phyloP scores from a whole-genome alignment of 2,797 vertebrate species.

The Acanthurus tractus region DNA sequence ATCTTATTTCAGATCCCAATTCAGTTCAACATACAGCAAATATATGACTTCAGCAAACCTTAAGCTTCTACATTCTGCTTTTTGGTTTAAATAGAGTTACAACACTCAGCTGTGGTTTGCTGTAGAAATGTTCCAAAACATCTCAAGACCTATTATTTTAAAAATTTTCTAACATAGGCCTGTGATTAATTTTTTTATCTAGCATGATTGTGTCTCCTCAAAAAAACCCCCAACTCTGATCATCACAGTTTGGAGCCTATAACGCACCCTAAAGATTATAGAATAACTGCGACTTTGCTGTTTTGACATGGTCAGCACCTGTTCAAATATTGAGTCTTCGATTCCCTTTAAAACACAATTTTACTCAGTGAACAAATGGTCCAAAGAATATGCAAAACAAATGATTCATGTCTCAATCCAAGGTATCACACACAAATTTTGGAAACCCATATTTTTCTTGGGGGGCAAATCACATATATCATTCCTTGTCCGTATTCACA shows the following conservation, averaged over 20 bases:
- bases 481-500: background rate
- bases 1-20: constrained; percentile 7
- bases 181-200: background rate
- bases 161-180: constrained; percentile 1
- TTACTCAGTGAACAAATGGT: background rate
- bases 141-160: background rate
- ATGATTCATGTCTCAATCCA: background rate
- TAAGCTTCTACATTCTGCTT: background rate
- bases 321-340: background rate
- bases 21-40: constrained; percentile 17
- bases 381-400: background rate
- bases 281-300: background rate
- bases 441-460: background rate
- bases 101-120: background rate
- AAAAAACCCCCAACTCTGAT: background rate
- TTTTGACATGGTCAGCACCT: background rate
- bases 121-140: background rate
- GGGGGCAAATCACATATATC: background rate
- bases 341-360: background rate
- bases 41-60: background rate
- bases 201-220: background rate
- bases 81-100: constrained; percentile 20
- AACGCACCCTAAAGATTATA: background rate
- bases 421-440: background rate
- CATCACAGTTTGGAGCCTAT: background rate